Conservation (phyloP, 2,888 invertebrate species). For the Cancer borealis region DNA sequence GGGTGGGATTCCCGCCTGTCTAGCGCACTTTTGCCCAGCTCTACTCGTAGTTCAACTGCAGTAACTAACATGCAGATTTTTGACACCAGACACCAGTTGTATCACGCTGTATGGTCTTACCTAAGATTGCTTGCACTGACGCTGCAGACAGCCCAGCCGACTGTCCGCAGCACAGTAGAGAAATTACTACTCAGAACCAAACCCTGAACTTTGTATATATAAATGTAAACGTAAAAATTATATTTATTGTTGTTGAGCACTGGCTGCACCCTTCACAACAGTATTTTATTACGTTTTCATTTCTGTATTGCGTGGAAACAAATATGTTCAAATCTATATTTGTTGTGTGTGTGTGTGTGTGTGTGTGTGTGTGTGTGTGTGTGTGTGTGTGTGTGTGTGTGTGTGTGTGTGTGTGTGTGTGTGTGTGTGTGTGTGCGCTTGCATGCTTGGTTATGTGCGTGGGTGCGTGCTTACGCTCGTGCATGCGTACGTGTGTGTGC, state of each 20-base stretch:
- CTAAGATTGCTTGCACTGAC: conserved; percentile 47
- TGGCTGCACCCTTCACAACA: conserved; percentile 61
- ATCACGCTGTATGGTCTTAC: conserved; percentile 42
- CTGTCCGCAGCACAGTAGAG: conserved; percentile 39
- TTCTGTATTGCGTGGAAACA: conserved; percentile 62
- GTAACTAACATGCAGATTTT: conserved; percentile 66
- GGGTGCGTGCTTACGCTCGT: not conserved
- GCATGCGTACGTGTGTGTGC: not conserved
- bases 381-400: conserved; percentile 43
- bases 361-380: conserved; percentile 58
- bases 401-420: conserved; percentile 50
- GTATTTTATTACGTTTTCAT: conserved; percentile 64
- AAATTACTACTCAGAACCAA: conserved; percentile 53
- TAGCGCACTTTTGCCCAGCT: conserved; percentile 67
- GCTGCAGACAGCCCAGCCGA: conserved; percentile 18
- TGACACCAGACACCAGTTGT: conserved; percentile 52
- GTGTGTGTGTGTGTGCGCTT: conserved; percentile 35
- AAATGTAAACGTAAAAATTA: conserved; percentile 55
- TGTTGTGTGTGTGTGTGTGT: conserved; percentile 19
- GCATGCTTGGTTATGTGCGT: not conserved
- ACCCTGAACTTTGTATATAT: conserved; percentile 57
- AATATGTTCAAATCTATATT: conserved; percentile 63
- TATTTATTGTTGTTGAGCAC: conserved; percentile 62
- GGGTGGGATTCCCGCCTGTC: conserved; percentile 67
- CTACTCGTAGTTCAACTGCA: conserved; percentile 68